Base-by-base conservation (phyloP, 2,113 vertebrate genomes). In the Platycercus adscitus region DNA sequence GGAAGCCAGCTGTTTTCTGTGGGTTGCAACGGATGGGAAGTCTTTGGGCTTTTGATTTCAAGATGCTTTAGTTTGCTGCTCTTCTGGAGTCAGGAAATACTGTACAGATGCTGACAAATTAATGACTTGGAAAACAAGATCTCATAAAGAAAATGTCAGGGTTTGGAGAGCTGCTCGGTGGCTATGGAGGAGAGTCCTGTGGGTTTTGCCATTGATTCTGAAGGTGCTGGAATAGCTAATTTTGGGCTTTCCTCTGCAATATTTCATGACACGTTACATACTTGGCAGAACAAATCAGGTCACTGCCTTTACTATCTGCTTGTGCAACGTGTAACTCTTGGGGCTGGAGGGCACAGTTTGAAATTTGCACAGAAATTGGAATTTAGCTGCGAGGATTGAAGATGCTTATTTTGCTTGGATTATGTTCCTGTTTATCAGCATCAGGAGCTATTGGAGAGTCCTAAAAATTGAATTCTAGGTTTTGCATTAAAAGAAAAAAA, bases 291-390 rank as follows among this genome's bases (percentile, higher is more conserved):
- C 83, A 79, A 86, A 77, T 29, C 1, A 1, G 73, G 92, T 89
- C 88, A 73, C 73, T 89, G 88, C 53, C 81, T 96, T 92, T 76
- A 24, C 90, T 94, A 24, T 87, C 88, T 91, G 81, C 73, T 94
- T 50, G 95, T 95, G 96, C 88, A 96, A 84, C 1, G 0, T 65
- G 73, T 8, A 70, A 50, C 76, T 93, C 91, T 47, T 17, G 91
- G 88, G 83, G 72, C 78, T 35, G 69, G 76, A 87, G 81, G 86
- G 91, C 83, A 85, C 35, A 35, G 0, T 75, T 53, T 26, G 66
- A 91, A 94, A 96, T 96, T 96, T 97, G 96, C 96, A 97, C 92
- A 97, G 96, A 97, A 97, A 97, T 97, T 95, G 96, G 96, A 96
- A 87, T 94, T 92, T 82, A 94, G 88, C 93, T 92, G 49, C 33